A percentile compares a stretch with the other conserved stretches of the same genome.
Evolutionary conservation across 2,113 vertebrate genomes (phyloP).

Genomic region (Pygoscelis adeliae): DNA sequence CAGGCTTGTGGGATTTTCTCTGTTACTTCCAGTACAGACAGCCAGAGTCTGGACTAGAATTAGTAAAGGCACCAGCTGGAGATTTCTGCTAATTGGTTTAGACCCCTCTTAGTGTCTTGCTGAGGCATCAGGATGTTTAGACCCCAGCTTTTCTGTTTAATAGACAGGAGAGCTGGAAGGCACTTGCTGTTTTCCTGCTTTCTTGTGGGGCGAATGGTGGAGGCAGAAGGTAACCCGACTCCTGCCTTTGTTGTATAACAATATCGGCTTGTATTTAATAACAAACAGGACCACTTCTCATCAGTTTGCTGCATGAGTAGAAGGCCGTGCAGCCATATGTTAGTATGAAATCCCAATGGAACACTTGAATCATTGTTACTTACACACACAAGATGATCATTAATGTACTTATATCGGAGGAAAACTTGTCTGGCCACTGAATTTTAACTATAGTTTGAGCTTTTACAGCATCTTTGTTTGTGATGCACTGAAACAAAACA

Average conservation of each 20-base stretch:
- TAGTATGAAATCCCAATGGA: not conserved
- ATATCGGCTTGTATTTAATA: not conserved
- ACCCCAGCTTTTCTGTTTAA: not conserved
- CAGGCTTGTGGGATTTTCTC: slow-evolving; percentile 18
- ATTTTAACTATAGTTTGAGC: not conserved
- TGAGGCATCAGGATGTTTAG: not conserved
- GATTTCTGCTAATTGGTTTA: slow-evolving; percentile 32
- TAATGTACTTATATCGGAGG: not conserved
- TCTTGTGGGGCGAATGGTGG: not conserved
- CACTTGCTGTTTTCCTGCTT: not conserved
- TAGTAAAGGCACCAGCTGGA: slow-evolving; percentile 20
- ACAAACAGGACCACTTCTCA: not conserved
- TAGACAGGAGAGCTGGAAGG: not conserved
- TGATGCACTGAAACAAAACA: not conserved
- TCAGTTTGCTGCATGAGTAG: not conserved
- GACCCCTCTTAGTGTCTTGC: not conserved
- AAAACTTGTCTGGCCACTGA: not conserved
- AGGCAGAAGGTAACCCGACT: not conserved
- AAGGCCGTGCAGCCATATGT: not conserved
- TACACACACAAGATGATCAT: not conserved
- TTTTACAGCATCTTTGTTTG: not conserved
- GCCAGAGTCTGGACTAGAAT: not conserved
- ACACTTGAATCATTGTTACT: not conserved
- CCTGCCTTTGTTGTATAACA: not conserved
- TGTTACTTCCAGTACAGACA: not conserved